Conservation (phyloP, 2,797 vertebrate genomes). For the Cygnus olor region DNA sequence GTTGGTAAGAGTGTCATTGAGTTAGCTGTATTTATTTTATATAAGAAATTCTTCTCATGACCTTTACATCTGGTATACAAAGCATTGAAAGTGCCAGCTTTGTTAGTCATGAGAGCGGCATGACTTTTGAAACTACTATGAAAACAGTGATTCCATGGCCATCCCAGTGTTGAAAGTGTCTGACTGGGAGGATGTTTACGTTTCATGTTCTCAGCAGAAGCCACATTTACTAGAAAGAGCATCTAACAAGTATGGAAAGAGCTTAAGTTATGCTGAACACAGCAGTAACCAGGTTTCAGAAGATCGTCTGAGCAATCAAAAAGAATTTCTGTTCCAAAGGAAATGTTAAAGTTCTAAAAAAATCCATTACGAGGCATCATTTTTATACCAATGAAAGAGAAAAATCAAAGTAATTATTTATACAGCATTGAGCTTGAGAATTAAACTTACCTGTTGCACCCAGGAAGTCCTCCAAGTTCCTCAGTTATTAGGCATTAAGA, state of each 20-base stretch:
- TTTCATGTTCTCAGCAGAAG: slow-evolving; percentile 5
- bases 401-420: background rate
- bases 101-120: background rate
- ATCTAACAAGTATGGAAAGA: background rate
- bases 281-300: background rate
- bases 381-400: background rate
- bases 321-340: background rate
- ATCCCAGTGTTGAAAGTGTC: background rate
- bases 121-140: background rate
- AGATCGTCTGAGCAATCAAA: background rate
- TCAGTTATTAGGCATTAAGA: background rate
- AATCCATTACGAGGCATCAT: background rate
- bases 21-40: background rate
- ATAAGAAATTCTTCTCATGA: background rate
- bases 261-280: background rate
- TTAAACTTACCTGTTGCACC: background rate
- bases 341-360: background rate
- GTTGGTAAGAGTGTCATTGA: background rate
- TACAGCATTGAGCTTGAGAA: background rate
- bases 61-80: background rate
- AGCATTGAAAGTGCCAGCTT: background rate
- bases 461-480: background rate
- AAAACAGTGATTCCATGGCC: slow-evolving; percentile 16
- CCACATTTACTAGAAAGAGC: background rate
- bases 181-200: background rate